Percentiles rank a stretch among this genome's conserved stretches.
phyloP scores from a whole-genome alignment of 2,113 vertebrate species.

The Lutjanus erythropterus region DNA sequence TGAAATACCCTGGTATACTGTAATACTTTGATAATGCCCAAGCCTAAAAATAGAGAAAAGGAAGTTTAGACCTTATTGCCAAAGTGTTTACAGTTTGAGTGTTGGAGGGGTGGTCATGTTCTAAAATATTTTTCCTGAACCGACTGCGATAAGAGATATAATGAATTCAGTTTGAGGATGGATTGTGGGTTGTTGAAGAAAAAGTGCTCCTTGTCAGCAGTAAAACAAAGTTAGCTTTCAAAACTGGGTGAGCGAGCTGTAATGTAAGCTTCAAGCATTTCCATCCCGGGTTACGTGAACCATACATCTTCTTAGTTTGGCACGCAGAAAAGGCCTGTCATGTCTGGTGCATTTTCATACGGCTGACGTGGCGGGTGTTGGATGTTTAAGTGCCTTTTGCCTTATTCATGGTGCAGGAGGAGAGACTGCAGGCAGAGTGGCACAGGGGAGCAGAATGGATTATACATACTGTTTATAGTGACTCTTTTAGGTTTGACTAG shows the following conservation, averaged over 20 bases:
- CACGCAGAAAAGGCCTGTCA: conserved; percentile 29
- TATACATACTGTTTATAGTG: conserved; percentile 47
- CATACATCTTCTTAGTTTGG: conserved; percentile 25
- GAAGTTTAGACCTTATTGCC: background rate
- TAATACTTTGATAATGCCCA: too few relatives aligned
- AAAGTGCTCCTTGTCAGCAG: background rate
- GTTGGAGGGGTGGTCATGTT: too few relatives aligned
- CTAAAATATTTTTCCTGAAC: background rate
- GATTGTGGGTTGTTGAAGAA: background rate
- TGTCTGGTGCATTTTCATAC: conserved; percentile 37
- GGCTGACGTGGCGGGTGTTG: conserved; percentile 40
- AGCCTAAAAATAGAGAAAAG: background rate
- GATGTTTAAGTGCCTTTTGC: conserved; percentile 66
- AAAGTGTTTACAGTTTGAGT: too few relatives aligned
- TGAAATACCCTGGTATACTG: too few relatives aligned
- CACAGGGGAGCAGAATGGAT: conserved; percentile 37
- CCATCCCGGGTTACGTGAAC: conserved; percentile 31
- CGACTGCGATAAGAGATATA: background rate
- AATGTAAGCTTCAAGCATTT: conserved; percentile 47
- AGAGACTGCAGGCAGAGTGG: conserved; percentile 28
- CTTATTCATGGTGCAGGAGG: conserved; percentile 63
- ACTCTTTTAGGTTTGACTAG: conserved; percentile 44
- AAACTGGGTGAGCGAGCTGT: conserved; percentile 1
- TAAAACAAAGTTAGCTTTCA: conserved; percentile 12
- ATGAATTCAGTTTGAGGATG: background rate